Conservation (phyloP, 2,797 vertebrate genomes). For the Stomatorhinus walkeri region DNA sequence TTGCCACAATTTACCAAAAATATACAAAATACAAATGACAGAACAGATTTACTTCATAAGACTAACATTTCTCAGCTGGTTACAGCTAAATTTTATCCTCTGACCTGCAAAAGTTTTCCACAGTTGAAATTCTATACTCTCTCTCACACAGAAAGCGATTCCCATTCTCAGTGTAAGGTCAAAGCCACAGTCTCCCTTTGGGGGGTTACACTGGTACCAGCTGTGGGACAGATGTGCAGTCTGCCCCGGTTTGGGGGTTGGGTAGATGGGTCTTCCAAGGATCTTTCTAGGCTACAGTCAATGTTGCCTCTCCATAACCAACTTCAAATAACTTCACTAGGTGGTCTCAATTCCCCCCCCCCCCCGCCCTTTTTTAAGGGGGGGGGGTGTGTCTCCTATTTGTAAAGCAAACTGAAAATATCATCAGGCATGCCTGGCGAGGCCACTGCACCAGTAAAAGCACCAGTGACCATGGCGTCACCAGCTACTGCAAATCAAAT, state of each 20-base stretch:
- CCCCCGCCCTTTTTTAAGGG: no score
- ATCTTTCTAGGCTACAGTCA: neutral
- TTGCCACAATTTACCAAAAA: neutral
- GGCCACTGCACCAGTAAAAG: neutral
- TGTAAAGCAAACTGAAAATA: slow-evolving; percentile 22
- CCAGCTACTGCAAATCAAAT: neutral
- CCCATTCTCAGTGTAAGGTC: neutral
- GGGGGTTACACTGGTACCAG: neutral
- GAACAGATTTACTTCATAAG: neutral
- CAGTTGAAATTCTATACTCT: neutral
- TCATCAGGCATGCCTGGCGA: slow-evolving; percentile 17
- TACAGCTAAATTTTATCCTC: neutral
- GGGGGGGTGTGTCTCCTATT: slow-evolving; percentile 14
- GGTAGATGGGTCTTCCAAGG: neutral
- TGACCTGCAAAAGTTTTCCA: neutral
- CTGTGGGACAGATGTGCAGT: slow-evolving; percentile 28
- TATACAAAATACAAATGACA: neutral
- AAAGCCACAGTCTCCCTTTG: neutral
- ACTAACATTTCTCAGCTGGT: neutral
- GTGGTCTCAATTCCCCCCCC: neutral
- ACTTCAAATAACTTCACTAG: slow-evolving; percentile 5
- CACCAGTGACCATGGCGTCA: neutral
- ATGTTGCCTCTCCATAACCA: neutral
- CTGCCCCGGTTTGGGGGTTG: neutral
- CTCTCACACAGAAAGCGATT: neutral